Percentiles rank a stretch among this genome's conserved stretches.
phyloP scores from a whole-genome alignment of 2,797 vertebrate genomes.

The Morus bassanus region DNA sequence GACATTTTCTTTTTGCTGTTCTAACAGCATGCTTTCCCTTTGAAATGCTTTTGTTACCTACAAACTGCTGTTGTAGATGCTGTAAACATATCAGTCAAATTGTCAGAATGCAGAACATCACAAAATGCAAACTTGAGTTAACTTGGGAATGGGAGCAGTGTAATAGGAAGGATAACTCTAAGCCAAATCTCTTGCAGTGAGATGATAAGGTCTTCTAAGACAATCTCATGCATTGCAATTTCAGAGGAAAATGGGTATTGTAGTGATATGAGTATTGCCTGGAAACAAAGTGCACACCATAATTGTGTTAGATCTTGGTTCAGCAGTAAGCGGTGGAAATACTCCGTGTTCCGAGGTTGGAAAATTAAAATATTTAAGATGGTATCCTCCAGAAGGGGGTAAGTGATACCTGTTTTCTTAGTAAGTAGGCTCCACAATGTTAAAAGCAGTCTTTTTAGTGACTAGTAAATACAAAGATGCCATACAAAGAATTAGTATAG shows the following conservation, averaged over 20 bases:
- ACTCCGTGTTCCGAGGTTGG: neutral
- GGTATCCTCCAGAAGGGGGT: neutral
- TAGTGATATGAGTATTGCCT: neutral
- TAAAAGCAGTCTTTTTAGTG: neutral
- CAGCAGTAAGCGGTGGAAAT: neutral
- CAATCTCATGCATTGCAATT: neutral
- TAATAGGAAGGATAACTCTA: neutral
- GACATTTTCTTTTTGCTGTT: neutral
- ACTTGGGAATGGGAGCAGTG: neutral
- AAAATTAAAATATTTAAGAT: neutral
- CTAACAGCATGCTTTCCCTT: neutral
- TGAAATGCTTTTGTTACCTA: neutral
- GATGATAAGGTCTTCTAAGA: neutral
- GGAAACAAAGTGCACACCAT: neutral
- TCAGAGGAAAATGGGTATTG: neutral
- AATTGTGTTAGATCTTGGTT: neutral
- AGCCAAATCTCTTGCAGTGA: neutral
- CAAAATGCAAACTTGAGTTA: neutral
- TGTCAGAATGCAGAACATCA: neutral
- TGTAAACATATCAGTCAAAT: conserved; percentile 9
- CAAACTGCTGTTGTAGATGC: neutral
- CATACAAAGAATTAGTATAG: neutral
- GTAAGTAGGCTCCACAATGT: neutral
- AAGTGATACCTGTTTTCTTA: neutral
- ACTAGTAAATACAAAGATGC: neutral